Evolutionary conservation across 2,113 vertebrate genomes (phyloP).

Genomic region (Dendropsophus ebraccatus): DNA sequence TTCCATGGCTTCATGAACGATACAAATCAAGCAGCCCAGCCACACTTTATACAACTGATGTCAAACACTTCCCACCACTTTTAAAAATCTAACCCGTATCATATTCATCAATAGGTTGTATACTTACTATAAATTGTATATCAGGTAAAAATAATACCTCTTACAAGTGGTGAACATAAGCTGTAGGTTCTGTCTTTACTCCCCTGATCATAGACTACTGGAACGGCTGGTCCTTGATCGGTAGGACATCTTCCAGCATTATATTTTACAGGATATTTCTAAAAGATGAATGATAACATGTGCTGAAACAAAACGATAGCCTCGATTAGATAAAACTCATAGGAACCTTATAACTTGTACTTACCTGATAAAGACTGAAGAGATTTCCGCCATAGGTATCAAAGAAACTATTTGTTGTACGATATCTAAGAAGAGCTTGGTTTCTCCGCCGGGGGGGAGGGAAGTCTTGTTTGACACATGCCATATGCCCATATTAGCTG

Average conservation of each 20-base stretch:
- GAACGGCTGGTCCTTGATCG: constrained; percentile 57
- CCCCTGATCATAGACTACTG: constrained; percentile 61
- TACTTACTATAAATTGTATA: too few relatives aligned
- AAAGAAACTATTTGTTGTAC: constrained; percentile 58
- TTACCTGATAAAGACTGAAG: constrained; percentile 59
- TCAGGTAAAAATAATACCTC: too few relatives aligned
- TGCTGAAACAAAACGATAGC: too few relatives aligned
- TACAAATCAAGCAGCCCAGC: too few relatives aligned
- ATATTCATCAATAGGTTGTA: too few relatives aligned
- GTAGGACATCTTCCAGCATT: constrained; percentile 23
- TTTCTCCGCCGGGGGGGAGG: constrained; percentile 46
- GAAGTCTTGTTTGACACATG: constrained; percentile 55
- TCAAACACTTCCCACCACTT: too few relatives aligned
- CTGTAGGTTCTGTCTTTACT: not conserved
- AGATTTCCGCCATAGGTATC: constrained; percentile 36
- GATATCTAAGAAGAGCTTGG: constrained; percentile 58
- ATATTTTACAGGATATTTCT: constrained; percentile 46
- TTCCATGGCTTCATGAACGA: too few relatives aligned
- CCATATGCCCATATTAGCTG: not conserved
- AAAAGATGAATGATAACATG: not conserved
- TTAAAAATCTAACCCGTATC: too few relatives aligned
- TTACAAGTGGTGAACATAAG: not conserved
- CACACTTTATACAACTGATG: too few relatives aligned
- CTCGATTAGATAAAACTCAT: too few relatives aligned
- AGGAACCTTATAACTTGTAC: not conserved